phyloP scores from a whole-genome alignment of 1,140 invertebrate genomes.

The Drosophila virilis region DNA sequence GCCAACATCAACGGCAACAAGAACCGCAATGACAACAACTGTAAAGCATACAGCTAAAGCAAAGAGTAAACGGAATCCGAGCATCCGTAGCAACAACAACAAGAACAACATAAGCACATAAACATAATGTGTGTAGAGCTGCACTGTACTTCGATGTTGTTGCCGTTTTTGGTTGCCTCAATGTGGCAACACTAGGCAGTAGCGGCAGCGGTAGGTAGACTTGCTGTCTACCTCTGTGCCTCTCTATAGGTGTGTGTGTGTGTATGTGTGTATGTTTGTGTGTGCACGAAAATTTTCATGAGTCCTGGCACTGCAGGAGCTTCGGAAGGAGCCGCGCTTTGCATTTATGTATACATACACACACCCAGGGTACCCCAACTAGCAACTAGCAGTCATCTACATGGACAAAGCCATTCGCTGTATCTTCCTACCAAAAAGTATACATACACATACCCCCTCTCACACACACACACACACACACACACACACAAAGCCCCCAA shows the following conservation, averaged over 20 bases:
- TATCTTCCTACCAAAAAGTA: conserved; percentile 46
- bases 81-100: conserved; percentile 55
- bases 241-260: conserved; percentile 23
- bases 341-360: conserved; percentile 79
- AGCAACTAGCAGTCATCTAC: conserved; percentile 35
- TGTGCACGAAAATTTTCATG: conserved; percentile 73
- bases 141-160: conserved; percentile 68
- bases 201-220: conserved; percentile 64
- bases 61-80: conserved; percentile 68
- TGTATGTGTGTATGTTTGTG: conserved; percentile 38
- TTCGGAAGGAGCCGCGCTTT: conserved; percentile 74
- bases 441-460: neutral
- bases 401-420: conserved; percentile 30
- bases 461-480: conserved; percentile 12
- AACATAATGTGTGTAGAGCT: conserved; percentile 66
- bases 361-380: conserved; percentile 9
- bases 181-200: conserved; percentile 56
- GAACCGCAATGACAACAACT: conserved; percentile 76
- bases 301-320: conserved; percentile 50
- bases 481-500: conserved; percentile 27
- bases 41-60: conserved; percentile 56
- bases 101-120: conserved; percentile 38
- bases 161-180: conserved; percentile 61
- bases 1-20: conserved; percentile 67
- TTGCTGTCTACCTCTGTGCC: conserved; percentile 69